These are phyloP conservation scores for Octopus bimaculoides DNA, from an alignment of 1,140 invertebrate genomes.

Conservation along the genomic window DNA sequence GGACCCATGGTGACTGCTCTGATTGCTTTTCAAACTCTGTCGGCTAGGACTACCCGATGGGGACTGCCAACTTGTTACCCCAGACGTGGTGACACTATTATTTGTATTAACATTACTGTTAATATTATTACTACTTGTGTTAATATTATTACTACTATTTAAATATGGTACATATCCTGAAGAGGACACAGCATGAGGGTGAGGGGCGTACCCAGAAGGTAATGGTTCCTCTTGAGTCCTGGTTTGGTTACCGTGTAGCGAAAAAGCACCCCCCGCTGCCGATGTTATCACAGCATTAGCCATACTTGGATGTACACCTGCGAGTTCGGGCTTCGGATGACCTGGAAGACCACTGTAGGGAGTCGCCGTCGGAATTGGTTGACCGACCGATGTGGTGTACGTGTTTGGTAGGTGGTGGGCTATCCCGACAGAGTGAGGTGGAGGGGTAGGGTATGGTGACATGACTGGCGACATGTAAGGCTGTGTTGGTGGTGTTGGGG, in stretches of 20 bases:
- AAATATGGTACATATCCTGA: constrained; percentile 5
- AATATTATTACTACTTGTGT: too few species aligned
- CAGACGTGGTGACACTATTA: neutral
- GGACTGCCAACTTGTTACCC: neutral
- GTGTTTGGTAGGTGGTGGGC: constrained; percentile 43
- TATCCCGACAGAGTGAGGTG: constrained; percentile 41
- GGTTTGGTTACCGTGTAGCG: neutral
- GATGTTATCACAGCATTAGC: constrained; percentile 11
- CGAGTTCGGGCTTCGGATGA: neutral
- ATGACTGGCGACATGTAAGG: constrained; percentile 8
- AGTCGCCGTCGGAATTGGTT: neutral
- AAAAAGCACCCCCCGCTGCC: neutral
- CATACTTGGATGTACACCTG: constrained; percentile 10
- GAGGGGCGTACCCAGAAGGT: constrained; percentile 1
- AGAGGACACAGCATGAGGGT: constrained; percentile 4
- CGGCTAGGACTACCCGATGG: neutral
- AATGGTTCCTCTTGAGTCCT: constrained; percentile 8
- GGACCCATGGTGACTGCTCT: neutral
- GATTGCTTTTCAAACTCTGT: neutral
- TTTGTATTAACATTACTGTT: neutral
- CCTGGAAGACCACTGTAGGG: constrained; percentile 8
- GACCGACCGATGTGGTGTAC: neutral
- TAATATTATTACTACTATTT: neutral
- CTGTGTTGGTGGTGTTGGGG: constrained; percentile 3
- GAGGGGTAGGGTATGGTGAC: constrained; percentile 7